Conservation (phyloP, 2,888 invertebrate genomes). For the Mylabris sibirica region DNA sequence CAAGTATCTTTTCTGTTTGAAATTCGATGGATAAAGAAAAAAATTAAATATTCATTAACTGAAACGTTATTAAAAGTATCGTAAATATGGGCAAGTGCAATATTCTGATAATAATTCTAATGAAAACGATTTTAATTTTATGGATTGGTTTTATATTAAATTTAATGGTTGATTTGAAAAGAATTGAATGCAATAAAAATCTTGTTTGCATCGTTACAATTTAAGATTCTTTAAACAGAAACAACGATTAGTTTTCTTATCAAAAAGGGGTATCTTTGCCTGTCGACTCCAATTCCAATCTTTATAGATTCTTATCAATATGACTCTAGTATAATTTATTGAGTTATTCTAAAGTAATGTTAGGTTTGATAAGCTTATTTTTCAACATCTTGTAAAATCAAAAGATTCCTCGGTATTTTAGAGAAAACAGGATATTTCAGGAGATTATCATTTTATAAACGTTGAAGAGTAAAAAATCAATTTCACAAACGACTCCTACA, state of each 20-base stretch:
- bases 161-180: background rate
- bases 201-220: background rate
- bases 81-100: background rate
- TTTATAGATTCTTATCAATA: constrained; percentile 1
- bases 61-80: background rate
- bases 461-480: background rate
- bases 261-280: background rate
- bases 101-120: background rate
- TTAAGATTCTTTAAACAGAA: background rate
- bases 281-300: background rate
- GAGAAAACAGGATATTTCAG: too few species aligned
- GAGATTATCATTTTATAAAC: background rate
- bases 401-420: too few species aligned
- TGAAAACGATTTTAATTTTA: background rate
- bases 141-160: background rate
- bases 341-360: background rate
- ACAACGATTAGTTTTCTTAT: background rate
- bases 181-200: background rate
- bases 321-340: background rate
- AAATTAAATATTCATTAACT: background rate
- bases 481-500: background rate
- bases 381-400: background rate
- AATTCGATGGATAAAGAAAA: background rate
- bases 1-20: background rate
- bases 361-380: background rate